Evolutionary conservation across 2,113 vertebrate genomes (phyloP), one percentile per base, ranked within the genome.

Genomic region (Hippocampus barbouri): DNA sequence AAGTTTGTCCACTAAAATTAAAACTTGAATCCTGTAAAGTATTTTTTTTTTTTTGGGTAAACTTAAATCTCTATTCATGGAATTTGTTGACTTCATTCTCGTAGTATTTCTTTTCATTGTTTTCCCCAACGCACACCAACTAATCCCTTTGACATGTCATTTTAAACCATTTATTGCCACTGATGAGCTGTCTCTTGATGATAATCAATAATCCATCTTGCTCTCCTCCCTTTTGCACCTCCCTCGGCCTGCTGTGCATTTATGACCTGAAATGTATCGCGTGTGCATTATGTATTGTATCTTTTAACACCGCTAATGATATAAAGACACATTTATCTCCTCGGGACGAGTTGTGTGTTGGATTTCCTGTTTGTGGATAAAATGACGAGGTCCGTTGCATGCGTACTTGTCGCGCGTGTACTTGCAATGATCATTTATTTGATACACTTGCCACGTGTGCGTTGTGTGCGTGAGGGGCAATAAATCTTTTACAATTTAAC

Each of bases 401-500:
- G 34, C 34, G 34, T 38, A 38, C 53, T 5, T 20, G 18, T n/a
- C 5, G 21, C 5, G 18, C 4, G 51, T 54, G 18, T 30, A 20
- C 60, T 6, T 34, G 27, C 7, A 38, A 3, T 14, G 23, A 61
- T 61, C 27, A 20, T 27, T 27, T 57, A 11, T 4, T 38, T 38
- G 34, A 38, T 38, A 38, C 43, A 15, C 43, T 45, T 45, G 43
- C 43, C 10, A 45, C 8, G 25, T 18, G 25, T 18, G 25, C 15
- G 25, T 54, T 10, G 51, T 9, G 51, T 41, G 51, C 1, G 63
- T 61, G 66, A 78, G 62, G 77, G 74, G 68, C 79, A 80, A 90
- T 92, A 89, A 91, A 89, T 21, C 72, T 30, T 63, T 91, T 86
- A 91, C 88, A 87, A 69, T 83, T 92, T 89, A 92, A 92, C 90